Base-by-base conservation (phyloP, 2,888 invertebrate species). In the Steinernema hermaphroditum region DNA sequence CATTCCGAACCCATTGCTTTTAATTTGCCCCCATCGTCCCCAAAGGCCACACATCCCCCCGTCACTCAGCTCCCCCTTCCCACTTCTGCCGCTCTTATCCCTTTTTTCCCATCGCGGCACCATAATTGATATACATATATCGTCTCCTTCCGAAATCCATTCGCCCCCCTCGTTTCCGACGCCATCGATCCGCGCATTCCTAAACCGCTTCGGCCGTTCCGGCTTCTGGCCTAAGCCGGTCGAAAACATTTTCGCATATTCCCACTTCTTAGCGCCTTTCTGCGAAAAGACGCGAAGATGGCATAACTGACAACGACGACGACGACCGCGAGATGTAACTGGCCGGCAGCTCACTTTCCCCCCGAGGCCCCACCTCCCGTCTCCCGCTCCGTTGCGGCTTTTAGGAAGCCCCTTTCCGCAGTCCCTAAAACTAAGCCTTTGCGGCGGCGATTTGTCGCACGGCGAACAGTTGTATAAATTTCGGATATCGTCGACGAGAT, bases 51-150 rank as follows among this genome's bases (percentile, higher is more conserved):
- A 4, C n/a, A 4, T 46, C 46, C n/a, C 46, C 9, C 9, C 46
- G 46, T 9, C 16, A 46, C 62, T 37, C 37, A 37, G 37, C 37
- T 8, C 6, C 62, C 16, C 27, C 16, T 62, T 27, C 32, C 46
- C 46, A 19, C 54, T 54, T 16, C 32, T 32, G 16, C 62, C 29
- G 62, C 62, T 32, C 62, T 62, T 62, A 62, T 62, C 62, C 62
- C 62, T 62, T 62, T 62, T 50, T 62, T 62, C 62, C 62, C 62
- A 62, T 34, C 62, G 62, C 62, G 6, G 37, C 50, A 50, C 50
- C 62, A 62, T 62, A 62, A 62, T 62, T 62, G 62, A 62, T 62
- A 62, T 62, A 32, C 62, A 62, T 62, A 62, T 62, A 62, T 62
- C 62, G 62, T 62, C 54, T 54, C 54, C 32, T 62, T 62, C 62